A percentile compares a stretch with the other conserved stretches of the same genome.
These are phyloP conservation scores for Neocloeon triangulifer DNA, from an alignment of 1,140 invertebrate genomes.

Conservation along the genomic window DNA sequence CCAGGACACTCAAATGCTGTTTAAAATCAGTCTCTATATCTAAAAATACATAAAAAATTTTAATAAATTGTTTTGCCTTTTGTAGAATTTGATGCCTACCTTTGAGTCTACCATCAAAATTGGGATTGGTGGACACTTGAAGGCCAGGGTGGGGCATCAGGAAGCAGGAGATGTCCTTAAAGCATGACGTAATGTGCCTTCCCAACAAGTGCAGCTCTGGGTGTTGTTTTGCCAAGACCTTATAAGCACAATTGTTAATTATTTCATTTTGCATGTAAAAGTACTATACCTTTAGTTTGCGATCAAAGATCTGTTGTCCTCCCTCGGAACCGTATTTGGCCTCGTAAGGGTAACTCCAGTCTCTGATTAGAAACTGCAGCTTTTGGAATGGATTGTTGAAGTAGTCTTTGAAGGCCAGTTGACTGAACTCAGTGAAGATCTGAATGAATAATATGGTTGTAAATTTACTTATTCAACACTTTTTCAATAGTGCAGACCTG, in stretches of 20 bases:
- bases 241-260: no score
- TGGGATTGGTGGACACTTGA: conserved; percentile 84
- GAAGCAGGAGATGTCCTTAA: conserved; percentile 87
- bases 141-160: conserved; percentile 96
- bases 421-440: conserved; percentile 6
- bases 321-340: conserved; percentile 76
- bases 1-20: conserved; percentile 53
- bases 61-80: no score
- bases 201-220: conserved; percentile 81
- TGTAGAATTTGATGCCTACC: no score
- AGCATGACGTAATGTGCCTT: conserved; percentile 84
- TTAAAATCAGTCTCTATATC: conserved; percentile 93
- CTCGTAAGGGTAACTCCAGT: conserved; percentile 80
- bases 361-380: conserved; percentile 17
- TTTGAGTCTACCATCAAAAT: conserved; percentile 80
- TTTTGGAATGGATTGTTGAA: conserved; percentile 5
- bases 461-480: no score
- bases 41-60: conserved; percentile 19
- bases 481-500: conserved; percentile 31
- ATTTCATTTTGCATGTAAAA: no score
- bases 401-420: background rate
- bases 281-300: conserved; percentile 48
- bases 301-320: conserved; percentile 64
- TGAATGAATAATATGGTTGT: conserved; percentile 21
- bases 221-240: conserved; percentile 78